Conservation (phyloP, 1,140 invertebrate genomes). For the Gryllus bimaculatus region DNA sequence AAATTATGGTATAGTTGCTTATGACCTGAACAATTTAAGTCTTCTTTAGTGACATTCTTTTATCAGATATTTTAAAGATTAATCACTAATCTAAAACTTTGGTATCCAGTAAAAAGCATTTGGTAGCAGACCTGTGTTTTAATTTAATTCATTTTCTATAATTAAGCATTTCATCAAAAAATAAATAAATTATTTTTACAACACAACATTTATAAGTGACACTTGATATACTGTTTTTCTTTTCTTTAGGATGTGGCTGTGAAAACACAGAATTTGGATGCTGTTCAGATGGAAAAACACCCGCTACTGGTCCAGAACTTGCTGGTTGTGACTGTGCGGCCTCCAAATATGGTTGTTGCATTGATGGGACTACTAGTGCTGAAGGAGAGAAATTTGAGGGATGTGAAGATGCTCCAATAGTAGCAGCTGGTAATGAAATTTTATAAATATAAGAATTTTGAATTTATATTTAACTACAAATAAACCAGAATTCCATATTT, state of each 20-base stretch:
- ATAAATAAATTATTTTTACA: too few species aligned
- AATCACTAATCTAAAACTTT: too few species aligned
- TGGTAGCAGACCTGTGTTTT: too few species aligned
- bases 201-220: too few species aligned
- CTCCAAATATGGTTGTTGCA: conserved; percentile 76
- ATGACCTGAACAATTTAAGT: too few species aligned
- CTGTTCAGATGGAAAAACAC: conserved; percentile 72
- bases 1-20: conserved; percentile 43
- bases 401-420: conserved; percentile 57
- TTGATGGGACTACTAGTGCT: conserved; percentile 69
- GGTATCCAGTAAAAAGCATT: too few species aligned
- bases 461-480: neutral
- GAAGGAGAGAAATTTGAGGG: conserved; percentile 73
- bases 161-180: too few species aligned
- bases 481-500: too few species aligned
- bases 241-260: conserved; percentile 64
- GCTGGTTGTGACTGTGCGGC: conserved; percentile 69
- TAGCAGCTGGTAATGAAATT: conserved; percentile 48
- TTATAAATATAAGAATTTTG: neutral
- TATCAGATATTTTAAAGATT: too few species aligned
- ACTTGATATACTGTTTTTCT: neutral
- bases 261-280: conserved; percentile 70
- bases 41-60: too few species aligned
- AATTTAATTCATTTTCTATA: too few species aligned
- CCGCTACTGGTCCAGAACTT: conserved; percentile 56